phyloP scores from a whole-genome alignment of 1,140 invertebrate species.

The Cydia fagiglandana region DNA sequence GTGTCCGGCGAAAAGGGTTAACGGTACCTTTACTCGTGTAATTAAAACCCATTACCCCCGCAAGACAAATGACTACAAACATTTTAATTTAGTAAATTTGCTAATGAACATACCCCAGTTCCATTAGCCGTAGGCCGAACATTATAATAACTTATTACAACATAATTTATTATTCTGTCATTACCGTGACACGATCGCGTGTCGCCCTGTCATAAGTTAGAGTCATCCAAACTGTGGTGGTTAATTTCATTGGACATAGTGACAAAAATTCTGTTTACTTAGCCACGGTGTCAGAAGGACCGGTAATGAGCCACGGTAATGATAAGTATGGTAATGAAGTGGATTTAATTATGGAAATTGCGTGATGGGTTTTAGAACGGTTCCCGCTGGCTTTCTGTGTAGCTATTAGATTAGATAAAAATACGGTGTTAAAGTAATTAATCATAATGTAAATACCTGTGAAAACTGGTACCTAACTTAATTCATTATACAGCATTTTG shows the following conservation, averaged over 20 bases:
- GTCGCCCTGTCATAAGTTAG: slow-evolving; percentile 69
- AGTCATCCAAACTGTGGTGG: slow-evolving; percentile 54
- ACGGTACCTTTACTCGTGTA: slow-evolving; percentile 6
- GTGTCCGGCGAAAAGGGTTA: slow-evolving; percentile 22
- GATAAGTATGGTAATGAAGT: slow-evolving; percentile 63
- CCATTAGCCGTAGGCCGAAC: slow-evolving; percentile 58
- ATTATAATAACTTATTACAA: slow-evolving; percentile 77
- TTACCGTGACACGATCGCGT: slow-evolving; percentile 73
- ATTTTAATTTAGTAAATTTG: slow-evolving; percentile 73
- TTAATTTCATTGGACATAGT: slow-evolving; percentile 76
- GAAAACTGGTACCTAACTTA: not conserved
- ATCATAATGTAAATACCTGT: not conserved
- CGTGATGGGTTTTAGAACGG: slow-evolving; percentile 57
- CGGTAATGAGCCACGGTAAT: slow-evolving; percentile 47
- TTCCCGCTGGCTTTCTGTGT: slow-evolving; percentile 53
- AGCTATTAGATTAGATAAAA: slow-evolving; percentile 33
- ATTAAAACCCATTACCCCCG: slow-evolving; percentile 21
- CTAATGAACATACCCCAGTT: slow-evolving; percentile 62
- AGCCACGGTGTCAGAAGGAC: slow-evolving; percentile 58
- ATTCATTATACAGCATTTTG: not conserved
- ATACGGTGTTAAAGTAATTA: slow-evolving; percentile 10
- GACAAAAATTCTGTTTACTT: slow-evolving; percentile 78
- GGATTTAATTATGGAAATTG: slow-evolving; percentile 64
- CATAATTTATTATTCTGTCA: slow-evolving; percentile 78
- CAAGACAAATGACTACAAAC: slow-evolving; percentile 33